Evolutionary conservation across 1,140 invertebrate genomes (phyloP).

Genomic region (Ridgeia piscesae): DNA sequence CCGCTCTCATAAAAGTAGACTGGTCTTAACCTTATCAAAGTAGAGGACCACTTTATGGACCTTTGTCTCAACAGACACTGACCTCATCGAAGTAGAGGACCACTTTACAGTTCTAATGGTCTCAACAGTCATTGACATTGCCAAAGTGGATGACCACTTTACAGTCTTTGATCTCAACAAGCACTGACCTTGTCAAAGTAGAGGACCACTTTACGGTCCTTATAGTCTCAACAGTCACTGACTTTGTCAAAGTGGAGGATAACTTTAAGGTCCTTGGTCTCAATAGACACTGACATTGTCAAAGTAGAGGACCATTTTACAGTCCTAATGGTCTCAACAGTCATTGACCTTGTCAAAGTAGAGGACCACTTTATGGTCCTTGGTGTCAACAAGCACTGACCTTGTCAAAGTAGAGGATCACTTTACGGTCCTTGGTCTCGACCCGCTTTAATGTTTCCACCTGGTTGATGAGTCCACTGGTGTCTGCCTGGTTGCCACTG

Average conservation of each 20-base stretch:
- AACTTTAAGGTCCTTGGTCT: too few species aligned
- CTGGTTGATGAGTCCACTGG: neutral
- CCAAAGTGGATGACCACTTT: too few species aligned
- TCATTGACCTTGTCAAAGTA: neutral
- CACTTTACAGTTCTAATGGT: too few species aligned
- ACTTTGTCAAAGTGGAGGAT: neutral
- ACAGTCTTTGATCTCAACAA: too few species aligned
- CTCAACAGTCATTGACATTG: too few species aligned
- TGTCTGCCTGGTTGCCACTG: conserved; percentile 15
- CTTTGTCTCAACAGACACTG: neutral
- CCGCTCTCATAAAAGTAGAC: neutral
- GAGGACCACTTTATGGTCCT: neutral
- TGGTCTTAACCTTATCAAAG: too few species aligned
- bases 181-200: too few species aligned
- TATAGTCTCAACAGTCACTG: too few species aligned
- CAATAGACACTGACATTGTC: too few species aligned
- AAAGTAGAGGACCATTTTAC: too few species aligned
- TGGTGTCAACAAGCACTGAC: neutral
- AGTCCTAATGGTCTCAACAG: neutral
- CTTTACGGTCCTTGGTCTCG: conserved; percentile 14
- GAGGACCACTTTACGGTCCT: too few species aligned
- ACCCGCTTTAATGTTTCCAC: neutral
- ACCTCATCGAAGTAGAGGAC: neutral
- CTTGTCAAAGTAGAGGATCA: conserved; percentile 21
- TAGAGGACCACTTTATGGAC: too few species aligned